Evolutionary conservation across 2,888 invertebrate species (phyloP), one percentile per base, ranked within the genome.

Genomic region (Aphodius sticticus): DNA sequence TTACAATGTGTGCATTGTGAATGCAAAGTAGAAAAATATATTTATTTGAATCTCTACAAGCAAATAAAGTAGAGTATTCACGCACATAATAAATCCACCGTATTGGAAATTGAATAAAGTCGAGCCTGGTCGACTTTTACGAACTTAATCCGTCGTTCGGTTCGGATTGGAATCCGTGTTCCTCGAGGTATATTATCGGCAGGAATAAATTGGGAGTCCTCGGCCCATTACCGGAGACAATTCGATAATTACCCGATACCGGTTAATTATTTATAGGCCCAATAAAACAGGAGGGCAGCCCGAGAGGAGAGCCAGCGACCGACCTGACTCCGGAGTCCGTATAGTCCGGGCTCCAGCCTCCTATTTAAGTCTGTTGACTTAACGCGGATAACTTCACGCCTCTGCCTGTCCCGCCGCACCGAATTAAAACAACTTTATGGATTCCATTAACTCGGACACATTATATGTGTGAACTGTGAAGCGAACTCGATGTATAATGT

Each of bases 381-480:
- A 83, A 83, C 83, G 82, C 79, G 83, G 84, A 84, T 84, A 84
- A 83, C 84, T 84, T 82, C 83, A 86, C 86, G 86, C 85, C 86
- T 86, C 84, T 85, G 85, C 85, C 84, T 86, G 85, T 85, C 85
- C 83, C 81, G 82, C 83, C 84, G 82, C 82, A 85, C 86, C 86
- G 86, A 87, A 87, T 87, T 87, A 86, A 87, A 86, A 84, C 86
- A 86, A 87, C 84, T 87, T 87, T 87, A 88, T 85, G 84, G 85
- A 82, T 84, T 86, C 87, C 88, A 88, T 88, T 88, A 88, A 86
- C 84, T 84, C 83, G 84, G 85, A 86, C 86, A 85, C 85, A 83
- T 74, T 74, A 74, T 36, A 74, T 35, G 74, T 36, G 74, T 74
- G 16, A 71, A 71, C 26, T 71, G 16, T 35, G 37, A 35, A 37